These are phyloP conservation scores for Drosophila chauvacae DNA, from an alignment of 1,140 invertebrate genomes.

Conservation along the genomic window DNA sequence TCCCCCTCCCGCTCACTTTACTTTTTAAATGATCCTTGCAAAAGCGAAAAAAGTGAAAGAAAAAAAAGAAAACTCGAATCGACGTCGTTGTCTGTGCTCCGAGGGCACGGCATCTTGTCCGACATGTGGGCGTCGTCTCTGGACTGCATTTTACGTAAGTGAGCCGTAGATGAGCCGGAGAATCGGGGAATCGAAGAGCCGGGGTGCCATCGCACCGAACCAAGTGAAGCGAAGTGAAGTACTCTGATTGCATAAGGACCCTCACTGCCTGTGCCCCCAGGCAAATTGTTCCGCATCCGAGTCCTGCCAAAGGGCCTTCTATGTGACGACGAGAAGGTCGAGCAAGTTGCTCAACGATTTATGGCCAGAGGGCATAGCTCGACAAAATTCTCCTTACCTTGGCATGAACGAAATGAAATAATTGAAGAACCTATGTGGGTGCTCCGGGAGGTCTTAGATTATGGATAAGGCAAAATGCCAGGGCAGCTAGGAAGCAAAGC, in stretches of 20 bases:
- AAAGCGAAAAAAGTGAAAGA: slow-evolving; percentile 13
- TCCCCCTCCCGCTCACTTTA: slow-evolving; percentile 37
- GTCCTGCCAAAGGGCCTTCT: slow-evolving; percentile 27
- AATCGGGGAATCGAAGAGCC: neutral
- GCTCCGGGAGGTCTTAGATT: slow-evolving; percentile 35
- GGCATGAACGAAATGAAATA: slow-evolving; percentile 50
- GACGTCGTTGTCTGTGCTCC: slow-evolving; percentile 26
- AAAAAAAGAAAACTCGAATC: slow-evolving; percentile 10
- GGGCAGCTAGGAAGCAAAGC: slow-evolving; percentile 3
- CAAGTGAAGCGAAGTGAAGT: slow-evolving; percentile 45
- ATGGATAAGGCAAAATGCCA: slow-evolving; percentile 40
- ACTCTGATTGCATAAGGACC: slow-evolving; percentile 54
- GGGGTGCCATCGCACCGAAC: slow-evolving; percentile 24
- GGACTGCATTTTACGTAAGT: slow-evolving; percentile 48
- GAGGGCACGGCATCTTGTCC: slow-evolving; percentile 21
- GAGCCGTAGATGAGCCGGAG: slow-evolving; percentile 27
- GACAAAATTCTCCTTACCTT: slow-evolving; percentile 46
- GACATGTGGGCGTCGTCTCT: slow-evolving; percentile 43
- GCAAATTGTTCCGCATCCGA: slow-evolving; percentile 30
- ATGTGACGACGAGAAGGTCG: slow-evolving; percentile 25
- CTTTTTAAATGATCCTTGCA: slow-evolving; percentile 52
- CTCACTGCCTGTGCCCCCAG: slow-evolving; percentile 22
- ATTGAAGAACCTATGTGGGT: slow-evolving; percentile 39
- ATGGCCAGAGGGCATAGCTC: slow-evolving; percentile 46
- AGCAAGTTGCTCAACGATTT: slow-evolving; percentile 51